Percentiles rank a stretch among this genome's conserved stretches.
phyloP scores from a whole-genome alignment of 2,113 vertebrate genomes.

The Gasterosteus nipponicus region DNA sequence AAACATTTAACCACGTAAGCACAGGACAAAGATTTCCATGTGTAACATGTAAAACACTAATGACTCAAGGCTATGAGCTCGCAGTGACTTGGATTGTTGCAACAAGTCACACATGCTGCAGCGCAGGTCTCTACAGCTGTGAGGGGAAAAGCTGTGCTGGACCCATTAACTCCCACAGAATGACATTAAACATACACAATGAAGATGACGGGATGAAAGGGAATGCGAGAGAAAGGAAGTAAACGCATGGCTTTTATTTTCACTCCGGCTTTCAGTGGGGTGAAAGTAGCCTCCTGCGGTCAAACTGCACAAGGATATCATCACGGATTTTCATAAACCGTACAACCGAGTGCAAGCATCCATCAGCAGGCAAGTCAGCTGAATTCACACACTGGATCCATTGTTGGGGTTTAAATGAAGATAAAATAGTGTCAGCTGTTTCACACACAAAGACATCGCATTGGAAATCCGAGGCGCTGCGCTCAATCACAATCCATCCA shows the following conservation, averaged over 20 bases:
- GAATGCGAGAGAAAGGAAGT: conserved; percentile 8
- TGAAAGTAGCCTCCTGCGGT: background rate
- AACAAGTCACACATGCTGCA: background rate
- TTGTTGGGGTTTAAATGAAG: conserved; percentile 10
- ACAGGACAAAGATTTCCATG: background rate
- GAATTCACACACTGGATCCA: background rate
- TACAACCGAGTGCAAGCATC: background rate
- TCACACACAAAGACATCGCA: background rate
- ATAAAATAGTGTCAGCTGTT: conserved; percentile 1
- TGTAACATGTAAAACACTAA: background rate
- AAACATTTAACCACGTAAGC: background rate
- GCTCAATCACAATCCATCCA: background rate
- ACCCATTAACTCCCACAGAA: conserved; percentile 42
- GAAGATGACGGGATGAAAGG: conserved; percentile 16
- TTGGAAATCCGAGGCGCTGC: background rate
- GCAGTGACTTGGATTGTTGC: background rate
- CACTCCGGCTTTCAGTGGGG: background rate
- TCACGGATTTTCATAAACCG: conserved; percentile 13
- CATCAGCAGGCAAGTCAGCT: conserved; percentile 3
- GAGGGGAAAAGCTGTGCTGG: conserved; percentile 13
- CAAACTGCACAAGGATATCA: conserved; percentile 15
- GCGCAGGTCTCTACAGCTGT: conserved; percentile 28
- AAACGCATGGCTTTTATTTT: background rate
- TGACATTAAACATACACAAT: conserved; percentile 56
- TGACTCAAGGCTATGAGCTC: background rate